Base-by-base conservation (phyloP, 2,113 vertebrate genomes). In the Anser cygnoides region DNA sequence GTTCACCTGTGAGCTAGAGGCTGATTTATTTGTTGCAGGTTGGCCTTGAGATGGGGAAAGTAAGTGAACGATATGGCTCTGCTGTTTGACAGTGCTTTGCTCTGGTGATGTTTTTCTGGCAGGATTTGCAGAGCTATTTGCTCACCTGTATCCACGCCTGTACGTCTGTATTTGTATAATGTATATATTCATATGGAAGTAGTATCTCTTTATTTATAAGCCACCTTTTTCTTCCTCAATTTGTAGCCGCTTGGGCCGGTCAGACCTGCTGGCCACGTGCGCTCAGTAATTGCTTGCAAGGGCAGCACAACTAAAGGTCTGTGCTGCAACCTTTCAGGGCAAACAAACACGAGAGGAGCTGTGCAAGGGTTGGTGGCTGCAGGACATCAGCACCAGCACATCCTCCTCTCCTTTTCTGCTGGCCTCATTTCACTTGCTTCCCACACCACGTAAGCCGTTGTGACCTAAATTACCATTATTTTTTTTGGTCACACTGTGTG, bases 401-500 rank as follows among this genome's bases (percentile, higher is more conserved):
- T n/a, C 43, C 37, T 71, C 41, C 35, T 67, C 54, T 44, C 39
- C 50, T 41, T 88, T 59, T 54, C 44, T 26, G 11, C 39, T 67
- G 59, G 11, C n/a, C 25, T 83, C 43, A 12, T 73, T 72, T 78
- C 29, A 39, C 65, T 68, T 59, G 19, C 52, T 59, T 78, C 66
- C 39, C 39, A 61, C 20, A 19, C 20, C 13, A 55, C 8, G 13
- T 26, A 84, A 88, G 14, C 10, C 25, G 35, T 46, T 26, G 52
- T 33, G 66, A 83, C 33, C 26, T 39, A 65, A 37, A 52, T 20
- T 1, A 58, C 11, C 11, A 13, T 41, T 9, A 39, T 11, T 20
- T 44, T 65, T n/a, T 33, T 28, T 12, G 2, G 22, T 44, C 1
- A 0, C n/a, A 16, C 8, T 43, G 10, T 29, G n/a, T 3, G 3